Conservation (phyloP, 1,140 invertebrate species). For the Archivesica marissinica region DNA sequence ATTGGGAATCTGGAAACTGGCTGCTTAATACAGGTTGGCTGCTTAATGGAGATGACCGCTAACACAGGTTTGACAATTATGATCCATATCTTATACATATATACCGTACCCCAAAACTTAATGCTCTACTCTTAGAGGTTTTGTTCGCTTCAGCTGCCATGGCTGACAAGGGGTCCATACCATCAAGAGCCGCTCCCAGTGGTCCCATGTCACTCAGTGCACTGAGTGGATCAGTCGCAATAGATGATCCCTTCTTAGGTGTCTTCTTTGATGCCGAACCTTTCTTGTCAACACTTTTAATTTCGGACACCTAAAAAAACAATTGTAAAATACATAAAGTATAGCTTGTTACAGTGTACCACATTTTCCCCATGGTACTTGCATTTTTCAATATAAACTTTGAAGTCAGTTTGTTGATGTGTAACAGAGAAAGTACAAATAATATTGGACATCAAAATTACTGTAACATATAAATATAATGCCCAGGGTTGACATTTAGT, state of each 20-base stretch:
- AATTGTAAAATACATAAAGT: background rate
- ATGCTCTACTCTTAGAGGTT: background rate
- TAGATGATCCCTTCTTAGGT: background rate
- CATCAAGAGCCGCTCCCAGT: slow-evolving; percentile 82
- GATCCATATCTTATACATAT: no score
- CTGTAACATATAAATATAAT: background rate
- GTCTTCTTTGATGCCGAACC: slow-evolving; percentile 65
- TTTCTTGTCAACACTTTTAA: slow-evolving; percentile 71
- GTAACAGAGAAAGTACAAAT: background rate
- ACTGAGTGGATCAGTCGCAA: slow-evolving; percentile 86
- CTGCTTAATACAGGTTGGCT: no score
- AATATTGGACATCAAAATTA: background rate
- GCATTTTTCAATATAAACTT: background rate
- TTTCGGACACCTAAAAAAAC: slow-evolving; percentile 83
- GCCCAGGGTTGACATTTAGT: no score
- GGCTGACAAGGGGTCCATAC: slow-evolving; percentile 84
- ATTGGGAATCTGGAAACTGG: no score
- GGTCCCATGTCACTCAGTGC: slow-evolving; percentile 85
- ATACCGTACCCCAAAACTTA: slow-evolving; percentile 54
- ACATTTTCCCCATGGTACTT: background rate
- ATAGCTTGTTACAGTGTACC: background rate
- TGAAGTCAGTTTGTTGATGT: background rate
- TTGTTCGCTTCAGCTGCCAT: slow-evolving; percentile 70
- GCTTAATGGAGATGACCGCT: no score
- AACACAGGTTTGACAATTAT: no score